Percentiles rank a stretch among this genome's conserved stretches.
These are phyloP conservation scores for Mareca penelope DNA, from an alignment of 2,797 vertebrate species.

Conservation along the genomic window DNA sequence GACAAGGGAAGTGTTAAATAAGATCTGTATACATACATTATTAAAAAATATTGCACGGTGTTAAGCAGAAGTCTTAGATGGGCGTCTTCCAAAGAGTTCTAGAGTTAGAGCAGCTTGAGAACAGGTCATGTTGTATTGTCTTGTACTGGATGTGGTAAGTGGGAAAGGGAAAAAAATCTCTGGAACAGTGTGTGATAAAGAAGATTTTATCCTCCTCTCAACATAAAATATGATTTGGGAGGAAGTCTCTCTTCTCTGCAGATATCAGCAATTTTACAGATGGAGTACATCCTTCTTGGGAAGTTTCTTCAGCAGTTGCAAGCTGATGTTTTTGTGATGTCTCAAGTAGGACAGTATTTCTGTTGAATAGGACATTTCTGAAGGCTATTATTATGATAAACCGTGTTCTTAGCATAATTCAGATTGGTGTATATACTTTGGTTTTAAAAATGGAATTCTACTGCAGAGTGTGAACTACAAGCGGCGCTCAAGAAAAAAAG, in stretches of 20 bases:
- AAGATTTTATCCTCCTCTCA: not conserved
- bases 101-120: not conserved
- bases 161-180: not conserved
- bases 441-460: not conserved
- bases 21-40: not conserved
- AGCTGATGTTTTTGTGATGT: constrained; percentile 42
- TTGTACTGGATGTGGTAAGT: not conserved
- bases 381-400: constrained; percentile 58
- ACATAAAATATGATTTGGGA: not conserved
- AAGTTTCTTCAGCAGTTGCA: constrained; percentile 47
- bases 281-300: constrained; percentile 39
- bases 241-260: not conserved
- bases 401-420: constrained; percentile 40
- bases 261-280: constrained; percentile 53
- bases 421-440: constrained; percentile 15
- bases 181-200: not conserved
- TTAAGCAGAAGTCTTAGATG: not conserved
- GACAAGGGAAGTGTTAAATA: not conserved
- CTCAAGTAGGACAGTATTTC: constrained; percentile 39
- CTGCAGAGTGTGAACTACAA: not conserved
- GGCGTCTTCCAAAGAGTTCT: not conserved
- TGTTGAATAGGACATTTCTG: constrained; percentile 47
- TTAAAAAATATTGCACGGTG: fast-evolving
- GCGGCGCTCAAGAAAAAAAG: not conserved
- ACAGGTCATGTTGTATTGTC: not conserved